Evolutionary conservation across 2,888 invertebrate species (phyloP), one percentile per base, ranked within the genome.

Genomic region (Lymantria monacha): DNA sequence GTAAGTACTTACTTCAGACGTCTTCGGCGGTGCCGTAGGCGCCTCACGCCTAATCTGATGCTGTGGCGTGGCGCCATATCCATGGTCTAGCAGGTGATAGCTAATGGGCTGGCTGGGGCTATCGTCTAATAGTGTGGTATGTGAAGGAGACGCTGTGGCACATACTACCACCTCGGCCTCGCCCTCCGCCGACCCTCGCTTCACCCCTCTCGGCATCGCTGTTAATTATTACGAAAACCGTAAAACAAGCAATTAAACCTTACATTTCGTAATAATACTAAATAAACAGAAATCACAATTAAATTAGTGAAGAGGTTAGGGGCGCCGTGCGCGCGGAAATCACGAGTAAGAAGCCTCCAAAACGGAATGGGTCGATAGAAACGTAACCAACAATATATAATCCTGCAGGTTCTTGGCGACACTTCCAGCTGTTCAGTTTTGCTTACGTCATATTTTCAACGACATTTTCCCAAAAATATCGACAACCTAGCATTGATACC

Each of bases 31-130:
- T 76, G 84, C 88, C 63, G 89, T 77, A 68, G 84, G 92, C 76
- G 87, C 92, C 84, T 92, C 92, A 60, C 92, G 91, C 73, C 93
- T 91, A 66, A 94, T 92, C 82, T 94, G 94, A 71, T 93, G 93
- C 77, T 94, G 93, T 57, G 96, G 95, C 62, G 96, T 96, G 72
- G 95, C 95, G 65, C 96, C 96, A 89, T 97, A 97, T 69, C 96
- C 96, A 80, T 97, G 97, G 85, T 97, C 97, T 70, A 96, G 92
- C 71, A 97, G 93, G 86, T 97, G 96, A 65, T 95, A 95, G 86
- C 94, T 95, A 72, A 93, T 88, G 69, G 92, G 85, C 78, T 92
- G 91, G 74, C 86, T 83, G 62, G 91, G 91, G 81, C 91, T 91
- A 74, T 90, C 90, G 49, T 88, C 88, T 70, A 89, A 72, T 64